These are phyloP conservation scores for Zelleria hepariella DNA, from an alignment of 2,888 invertebrate species.

Conservation along the genomic window DNA sequence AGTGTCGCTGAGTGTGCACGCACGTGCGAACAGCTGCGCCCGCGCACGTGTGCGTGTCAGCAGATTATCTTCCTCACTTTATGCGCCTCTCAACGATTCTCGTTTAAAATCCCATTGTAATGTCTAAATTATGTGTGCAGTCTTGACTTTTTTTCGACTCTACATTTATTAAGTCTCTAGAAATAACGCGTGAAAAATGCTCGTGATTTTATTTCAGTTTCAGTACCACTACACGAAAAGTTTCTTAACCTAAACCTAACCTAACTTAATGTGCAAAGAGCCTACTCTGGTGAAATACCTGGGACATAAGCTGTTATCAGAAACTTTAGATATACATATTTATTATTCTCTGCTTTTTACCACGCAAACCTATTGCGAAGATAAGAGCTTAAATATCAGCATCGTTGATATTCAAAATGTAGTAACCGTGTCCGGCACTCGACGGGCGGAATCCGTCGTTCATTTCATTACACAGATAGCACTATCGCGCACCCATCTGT, in stretches of 20 bases:
- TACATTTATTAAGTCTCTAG: neutral
- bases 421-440: slow-evolving; percentile 20
- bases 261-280: too few relatives aligned
- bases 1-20: slow-evolving; percentile 26
- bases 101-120: neutral
- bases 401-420: slow-evolving; percentile 5
- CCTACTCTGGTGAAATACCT: too few relatives aligned
- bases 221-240: neutral
- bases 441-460: slow-evolving; percentile 27
- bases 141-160: neutral
- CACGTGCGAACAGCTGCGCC: slow-evolving; percentile 58
- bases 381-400: neutral
- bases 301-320: too few relatives aligned
- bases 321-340: too few relatives aligned
- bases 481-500: slow-evolving; percentile 48
- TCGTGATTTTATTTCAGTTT: neutral
- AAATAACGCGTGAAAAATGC: neutral
- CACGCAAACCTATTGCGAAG: neutral
- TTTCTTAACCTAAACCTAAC: neutral
- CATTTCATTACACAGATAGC: slow-evolving; percentile 55
- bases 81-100: neutral
- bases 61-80: neutral
- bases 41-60: slow-evolving; percentile 37
- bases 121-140: neutral
- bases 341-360: neutral